These are phyloP conservation scores for Synaphobranchus kaupii DNA, from an alignment of 2,797 vertebrate species.

Conservation along the genomic window DNA sequence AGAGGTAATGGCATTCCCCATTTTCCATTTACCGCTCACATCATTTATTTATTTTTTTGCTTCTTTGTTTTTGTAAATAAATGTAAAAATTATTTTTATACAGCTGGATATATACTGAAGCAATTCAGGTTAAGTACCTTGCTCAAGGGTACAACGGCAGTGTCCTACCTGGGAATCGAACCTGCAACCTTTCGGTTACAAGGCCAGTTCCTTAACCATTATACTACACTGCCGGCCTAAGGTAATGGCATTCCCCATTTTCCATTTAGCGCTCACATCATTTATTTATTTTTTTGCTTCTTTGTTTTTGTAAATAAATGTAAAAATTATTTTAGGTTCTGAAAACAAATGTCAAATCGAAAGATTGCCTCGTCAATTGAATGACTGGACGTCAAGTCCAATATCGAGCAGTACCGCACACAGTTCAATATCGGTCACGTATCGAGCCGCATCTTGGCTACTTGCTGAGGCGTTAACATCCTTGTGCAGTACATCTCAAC, in stretches of 20 bases:
- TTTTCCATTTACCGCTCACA: background rate
- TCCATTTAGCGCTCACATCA: background rate
- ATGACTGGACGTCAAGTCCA: background rate
- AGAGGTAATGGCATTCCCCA: background rate
- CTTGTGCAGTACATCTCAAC: background rate
- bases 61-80: background rate
- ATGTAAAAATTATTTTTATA: too few species aligned
- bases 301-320: background rate
- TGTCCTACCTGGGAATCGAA: too few species aligned
- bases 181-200: too few species aligned
- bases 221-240: too few species aligned
- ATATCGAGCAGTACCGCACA: background rate
- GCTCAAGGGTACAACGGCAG: too few species aligned
- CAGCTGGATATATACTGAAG: too few species aligned
- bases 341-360: background rate
- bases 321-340: background rate
- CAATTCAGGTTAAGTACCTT: too few species aligned
- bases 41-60: background rate
- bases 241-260: background rate
- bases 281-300: background rate
- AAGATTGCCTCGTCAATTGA: background rate
- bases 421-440: background rate
- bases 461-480: constrained; percentile 11
- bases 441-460: background rate
- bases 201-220: too few species aligned